Percentiles rank a stretch among this genome's conserved stretches.
phyloP scores from a whole-genome alignment of 2,113 vertebrate species.

The Acrocephalus kingi region DNA sequence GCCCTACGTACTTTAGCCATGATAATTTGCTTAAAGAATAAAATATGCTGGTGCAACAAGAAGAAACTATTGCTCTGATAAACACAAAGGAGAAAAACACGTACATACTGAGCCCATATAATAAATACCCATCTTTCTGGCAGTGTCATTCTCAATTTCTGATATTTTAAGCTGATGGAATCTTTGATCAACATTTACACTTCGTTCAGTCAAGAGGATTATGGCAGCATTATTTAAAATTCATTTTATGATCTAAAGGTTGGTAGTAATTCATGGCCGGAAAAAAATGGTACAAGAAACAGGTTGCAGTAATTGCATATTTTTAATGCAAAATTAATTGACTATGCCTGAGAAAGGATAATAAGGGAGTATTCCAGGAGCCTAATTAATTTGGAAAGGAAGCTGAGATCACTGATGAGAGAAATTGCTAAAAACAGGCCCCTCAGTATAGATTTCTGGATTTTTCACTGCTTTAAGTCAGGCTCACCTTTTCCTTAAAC shows the following conservation, averaged over 20 bases:
- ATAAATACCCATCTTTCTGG: background rate
- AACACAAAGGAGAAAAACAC: background rate
- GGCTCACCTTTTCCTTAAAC: background rate
- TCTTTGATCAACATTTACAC: background rate
- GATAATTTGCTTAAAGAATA: slow-evolving; percentile 54
- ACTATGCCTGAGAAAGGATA: background rate
- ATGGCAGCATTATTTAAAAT: background rate
- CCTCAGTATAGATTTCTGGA: background rate
- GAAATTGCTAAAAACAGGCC: background rate
- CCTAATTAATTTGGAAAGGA: background rate
- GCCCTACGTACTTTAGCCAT: slow-evolving; percentile 21
- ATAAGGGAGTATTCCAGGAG: background rate
- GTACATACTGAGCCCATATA: background rate
- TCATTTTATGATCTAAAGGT: background rate
- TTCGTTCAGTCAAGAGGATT: background rate
- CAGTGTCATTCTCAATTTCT: background rate
- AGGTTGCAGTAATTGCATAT: background rate
- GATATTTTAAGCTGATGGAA: background rate
- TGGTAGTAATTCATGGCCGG: background rate
- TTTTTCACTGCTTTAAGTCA: background rate
- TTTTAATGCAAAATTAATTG: background rate
- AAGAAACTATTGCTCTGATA: background rate
- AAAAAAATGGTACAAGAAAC: background rate
- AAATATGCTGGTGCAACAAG: slow-evolving; percentile 4
- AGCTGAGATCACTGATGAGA: background rate